Base-by-base conservation (phyloP, 2,797 vertebrate species). In the Catharus ustulatus region DNA sequence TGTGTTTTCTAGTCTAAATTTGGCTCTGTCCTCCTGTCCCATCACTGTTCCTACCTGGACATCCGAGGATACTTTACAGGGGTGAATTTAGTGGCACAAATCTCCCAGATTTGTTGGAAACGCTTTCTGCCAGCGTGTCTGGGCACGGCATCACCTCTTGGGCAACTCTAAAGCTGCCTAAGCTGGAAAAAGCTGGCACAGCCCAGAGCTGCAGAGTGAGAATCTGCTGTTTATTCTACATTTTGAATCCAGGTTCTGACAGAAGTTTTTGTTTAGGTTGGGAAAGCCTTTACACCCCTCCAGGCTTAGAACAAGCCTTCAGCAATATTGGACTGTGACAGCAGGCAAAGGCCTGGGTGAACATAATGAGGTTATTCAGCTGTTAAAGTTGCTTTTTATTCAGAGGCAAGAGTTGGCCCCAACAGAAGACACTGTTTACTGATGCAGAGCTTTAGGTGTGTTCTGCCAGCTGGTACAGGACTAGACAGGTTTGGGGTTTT, bases 61-160 rank as follows among this genome's bases (percentile, higher is more conserved):
- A 34, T 6, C 43, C 1, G 3, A 10, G 45, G 57, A 23, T 42
- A 7, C 74, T 72, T 80, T 19, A 13, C 78, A 21, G 5, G 3
- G 15, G 36, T 46, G 42, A 57, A 55, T 52, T 38, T 5, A 54
- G 19, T 38, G 38, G 17, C 42, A n/a, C 20, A 22, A 1, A 72
- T 12, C 15, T 12, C 46, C 20, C 4, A 4, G 1, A 0, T 55
- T n/a, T 15, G 5, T 36, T 46, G 24, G 16, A 52, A 74, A 30
- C 0, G 0, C 24, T 80, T 27, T 1, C 7, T 4, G 15, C 17
- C 18, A 22, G 40, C 10, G 0, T 0, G 1, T 15, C 43, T 22
- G 43, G 64, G 52, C 29, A 14, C 0, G 0, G 30, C 9, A n/a
- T 18, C 5, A 0, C 17, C 42, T 34, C 13, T 30, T 32, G 55